Percentiles rank a stretch among this genome's conserved stretches.
Conservation (phyloP, 2,797 vertebrate genomes). For the Melanotaenia pygmaea region DNA sequence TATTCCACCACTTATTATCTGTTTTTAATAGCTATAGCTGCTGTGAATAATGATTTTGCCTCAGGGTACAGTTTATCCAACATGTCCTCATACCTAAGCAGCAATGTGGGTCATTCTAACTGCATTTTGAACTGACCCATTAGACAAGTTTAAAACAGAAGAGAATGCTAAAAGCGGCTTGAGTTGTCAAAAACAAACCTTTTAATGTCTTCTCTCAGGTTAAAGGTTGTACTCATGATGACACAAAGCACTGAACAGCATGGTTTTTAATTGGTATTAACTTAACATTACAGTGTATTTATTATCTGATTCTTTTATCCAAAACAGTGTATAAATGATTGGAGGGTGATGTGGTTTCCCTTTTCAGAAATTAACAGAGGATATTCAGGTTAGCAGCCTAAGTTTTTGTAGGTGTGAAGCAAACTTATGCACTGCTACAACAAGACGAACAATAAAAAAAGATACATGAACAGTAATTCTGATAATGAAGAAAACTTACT, state of each 20-base stretch:
- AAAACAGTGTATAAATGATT: neutral
- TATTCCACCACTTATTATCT: constrained; percentile 39
- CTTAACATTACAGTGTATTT: neutral
- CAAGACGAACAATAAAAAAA: neutral
- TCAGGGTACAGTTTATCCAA: constrained; percentile 44
- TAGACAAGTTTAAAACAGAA: constrained; percentile 4
- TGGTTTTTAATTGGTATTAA: neutral
- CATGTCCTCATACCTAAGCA: constrained; percentile 32
- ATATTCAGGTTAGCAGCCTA: neutral
- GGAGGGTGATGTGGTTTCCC: too few species aligned
- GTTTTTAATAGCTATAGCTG: constrained; percentile 43
- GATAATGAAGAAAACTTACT: neutral
- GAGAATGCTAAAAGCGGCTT: neutral
- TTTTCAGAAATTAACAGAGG: neutral
- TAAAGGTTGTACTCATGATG: neutral
- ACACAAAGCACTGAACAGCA: neutral
- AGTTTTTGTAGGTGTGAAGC: neutral
- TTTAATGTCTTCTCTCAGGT: neutral
- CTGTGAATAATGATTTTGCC: constrained; percentile 50
- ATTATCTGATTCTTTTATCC: neutral
- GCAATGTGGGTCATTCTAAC: constrained; percentile 49
- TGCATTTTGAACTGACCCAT: constrained; percentile 32
- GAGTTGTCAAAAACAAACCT: neutral
- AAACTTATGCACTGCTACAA: neutral
- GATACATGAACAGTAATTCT: neutral